Base-by-base conservation (phyloP, 2,888 invertebrate species). In the Clistopyga incitator region DNA sequence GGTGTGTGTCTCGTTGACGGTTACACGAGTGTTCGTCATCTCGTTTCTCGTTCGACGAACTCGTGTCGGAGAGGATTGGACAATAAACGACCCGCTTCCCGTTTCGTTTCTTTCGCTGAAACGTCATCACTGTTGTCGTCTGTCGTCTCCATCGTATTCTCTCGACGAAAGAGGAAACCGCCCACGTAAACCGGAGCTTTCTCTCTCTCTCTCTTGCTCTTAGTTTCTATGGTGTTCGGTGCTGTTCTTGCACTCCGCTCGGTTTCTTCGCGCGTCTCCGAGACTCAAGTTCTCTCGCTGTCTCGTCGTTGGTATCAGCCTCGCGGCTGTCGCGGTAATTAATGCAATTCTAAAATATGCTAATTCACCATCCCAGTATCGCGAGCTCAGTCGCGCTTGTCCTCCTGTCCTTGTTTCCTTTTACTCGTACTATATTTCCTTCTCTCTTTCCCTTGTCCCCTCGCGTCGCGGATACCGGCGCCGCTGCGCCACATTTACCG, bases 261-360 rank as follows among this genome's bases (percentile, higher is more conserved):
- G 34, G 50, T 65, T 76, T 47, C 34, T 68, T 78, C 52, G 38
- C 61, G 52, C 75, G 20, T 34, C 42, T 68, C 54, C 47, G 42
- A 61, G 70, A 67, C 71, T 38, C 45, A 50, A 61, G 29, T 67
- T 52, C 67, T 72, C 61, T 76, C 71, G 61, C 65, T 34, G 38
- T 67, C 42, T 67, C 47, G 68, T 42, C 67, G 61, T 15, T 47
- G 23, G 75, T 84, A 81, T 84, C 84, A 81, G 78, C 47, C 78
- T 81, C 82, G 42, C 70, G 83, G 64, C 82, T 80, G 81, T 81
- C 81, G 71, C 85, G 82, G 86, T 90, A 90, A 90, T 90, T 90
- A 90, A 90, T 90, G 90, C 88, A 88, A 90, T 90, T 89, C 88
- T 87, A 88, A 89, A 88, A 90, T 90, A 90, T 90, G 90, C 89